A percentile compares a stretch with the other conserved stretches of the same genome.
Evolutionary conservation across 2,888 invertebrate species (phyloP).

Genomic region (Pherbina coryleti): DNA sequence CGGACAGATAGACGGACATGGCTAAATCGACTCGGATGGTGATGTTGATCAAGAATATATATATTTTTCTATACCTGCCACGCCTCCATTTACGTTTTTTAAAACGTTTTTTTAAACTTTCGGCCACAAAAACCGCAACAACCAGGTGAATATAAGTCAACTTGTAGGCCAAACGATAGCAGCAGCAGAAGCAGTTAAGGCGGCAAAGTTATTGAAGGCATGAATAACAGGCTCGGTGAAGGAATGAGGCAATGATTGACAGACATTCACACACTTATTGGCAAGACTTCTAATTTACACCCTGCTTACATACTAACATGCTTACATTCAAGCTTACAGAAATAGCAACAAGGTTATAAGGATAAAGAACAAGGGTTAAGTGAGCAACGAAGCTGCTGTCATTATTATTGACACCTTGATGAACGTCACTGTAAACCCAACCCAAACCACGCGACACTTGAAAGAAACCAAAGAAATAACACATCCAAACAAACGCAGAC

Average conservation of each 20-base stretch:
- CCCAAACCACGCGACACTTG: not conserved
- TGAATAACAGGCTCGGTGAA: not conserved
- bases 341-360: not conserved
- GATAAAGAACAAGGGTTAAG: not conserved
- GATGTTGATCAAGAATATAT: no score
- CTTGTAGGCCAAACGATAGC: no score
- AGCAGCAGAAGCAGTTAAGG: no score
- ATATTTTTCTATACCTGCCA: no score
- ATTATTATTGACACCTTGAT: constrained; percentile 18
- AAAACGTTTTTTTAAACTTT: no score
- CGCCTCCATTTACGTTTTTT: no score
- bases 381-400: not conserved
- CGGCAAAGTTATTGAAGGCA: not conserved
- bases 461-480: not conserved
- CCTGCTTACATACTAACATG: not conserved
- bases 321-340: not conserved
- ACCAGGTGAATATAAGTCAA: no score
- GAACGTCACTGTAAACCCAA: not conserved
- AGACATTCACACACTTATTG: not conserved
- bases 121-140: no score
- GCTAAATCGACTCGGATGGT: no score
- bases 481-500: not conserved
- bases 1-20: no score
- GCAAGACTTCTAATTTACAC: not conserved
- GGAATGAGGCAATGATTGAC: not conserved